phyloP scores from a whole-genome alignment of 2,888 invertebrate species.

The Eudasyphora cyanicolor region DNA sequence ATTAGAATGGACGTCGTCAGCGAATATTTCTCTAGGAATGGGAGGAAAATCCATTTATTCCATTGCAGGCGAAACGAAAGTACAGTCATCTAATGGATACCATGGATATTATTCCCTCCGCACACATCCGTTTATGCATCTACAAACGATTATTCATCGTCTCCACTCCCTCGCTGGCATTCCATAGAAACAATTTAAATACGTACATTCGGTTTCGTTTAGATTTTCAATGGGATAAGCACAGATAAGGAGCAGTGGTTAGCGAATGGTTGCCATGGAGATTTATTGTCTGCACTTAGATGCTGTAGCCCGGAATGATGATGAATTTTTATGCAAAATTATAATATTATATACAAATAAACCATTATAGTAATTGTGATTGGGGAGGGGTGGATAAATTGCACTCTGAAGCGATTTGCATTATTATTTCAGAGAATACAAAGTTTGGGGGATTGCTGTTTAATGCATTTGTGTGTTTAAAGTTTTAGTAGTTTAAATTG shows the following conservation, averaged over 20 bases:
- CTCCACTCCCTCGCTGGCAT: too few relatives aligned
- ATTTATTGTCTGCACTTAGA: neutral
- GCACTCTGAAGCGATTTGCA: neutral
- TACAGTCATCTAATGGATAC: neutral
- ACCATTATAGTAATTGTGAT: neutral
- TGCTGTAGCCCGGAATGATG: neutral
- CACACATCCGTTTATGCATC: neutral
- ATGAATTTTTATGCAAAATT: constrained; percentile 5
- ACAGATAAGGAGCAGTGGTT: too few relatives aligned
- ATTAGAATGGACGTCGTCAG: neutral
- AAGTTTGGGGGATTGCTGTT: neutral
- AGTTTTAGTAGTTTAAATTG: neutral
- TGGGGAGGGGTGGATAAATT: neutral
- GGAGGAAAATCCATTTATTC: neutral
- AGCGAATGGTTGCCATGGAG: neutral
- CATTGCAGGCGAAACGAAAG: neutral
- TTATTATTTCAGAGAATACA: neutral
- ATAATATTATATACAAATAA: neutral
- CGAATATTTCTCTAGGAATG: too few relatives aligned
- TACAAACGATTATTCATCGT: too few relatives aligned
- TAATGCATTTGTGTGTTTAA: neutral
- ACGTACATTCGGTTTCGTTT: too few relatives aligned
- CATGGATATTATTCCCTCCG: neutral
- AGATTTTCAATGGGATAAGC: too few relatives aligned
- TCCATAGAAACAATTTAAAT: too few relatives aligned